Evolutionary conservation across 2,888 invertebrate species (phyloP), one percentile per base, ranked within the genome.

Genomic region (Trachelus tabidus): DNA sequence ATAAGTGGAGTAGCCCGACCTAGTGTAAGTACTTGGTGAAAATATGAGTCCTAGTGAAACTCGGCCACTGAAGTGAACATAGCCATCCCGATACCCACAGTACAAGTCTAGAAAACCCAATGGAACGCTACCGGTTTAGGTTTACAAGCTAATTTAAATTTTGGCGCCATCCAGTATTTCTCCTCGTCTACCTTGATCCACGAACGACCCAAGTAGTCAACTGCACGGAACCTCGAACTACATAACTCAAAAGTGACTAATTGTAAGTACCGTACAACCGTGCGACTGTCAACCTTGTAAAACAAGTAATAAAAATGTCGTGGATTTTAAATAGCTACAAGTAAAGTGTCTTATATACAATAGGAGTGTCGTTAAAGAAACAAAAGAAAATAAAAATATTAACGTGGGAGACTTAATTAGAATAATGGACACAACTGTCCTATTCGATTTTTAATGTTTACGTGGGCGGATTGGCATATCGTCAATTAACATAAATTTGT

Each of bases 1-100:
- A 69, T 77, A 79, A 80, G 76, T 77, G 69, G 76, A 83, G 79
- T 77, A 79, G 73, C 68, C 73, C 31, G 40, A 56, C 74, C 31
- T 73, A 56, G 71, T 31, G 34, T 71, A 71, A 71, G 31, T 71
- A 34, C 71, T 31, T 34, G 34, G 12, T 71, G 71, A 71, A 71
- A 71, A 71, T 71, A 71, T 33, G 33, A 34, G 23, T 56, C 56
- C 73, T 56, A 71, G 35, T 34, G 73, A 75, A 71, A 77, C 74
- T 34, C 71, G 71, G 71, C 23, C 71, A 71, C 6, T 31, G 12
- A 34, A 31, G 4, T 12, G n/a, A 71, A 71, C 34, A 71, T 71
- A 9, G 23, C 71, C 31, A 23, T 56, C 40, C 23, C 40, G 2
- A 40, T 40, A 40, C 9, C 6, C 12, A 2, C 4, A 33, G 2